Evolutionary conservation across 2,888 invertebrate species (phyloP), one percentile per base, ranked within the genome.

Genomic region (Campoletis raptor): DNA sequence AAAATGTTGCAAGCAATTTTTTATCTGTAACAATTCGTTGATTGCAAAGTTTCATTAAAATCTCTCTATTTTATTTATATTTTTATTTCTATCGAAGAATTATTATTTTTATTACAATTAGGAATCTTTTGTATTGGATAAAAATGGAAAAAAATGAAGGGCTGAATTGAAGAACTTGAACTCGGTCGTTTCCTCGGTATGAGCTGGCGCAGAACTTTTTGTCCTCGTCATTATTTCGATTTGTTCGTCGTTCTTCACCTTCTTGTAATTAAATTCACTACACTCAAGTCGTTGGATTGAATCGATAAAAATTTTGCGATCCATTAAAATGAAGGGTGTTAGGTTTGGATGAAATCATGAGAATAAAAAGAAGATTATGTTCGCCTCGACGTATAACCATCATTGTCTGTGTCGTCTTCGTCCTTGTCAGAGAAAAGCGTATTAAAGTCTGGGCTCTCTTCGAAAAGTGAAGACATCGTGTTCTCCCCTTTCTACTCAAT

Each of bases 321-420:
- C 64, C 77, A 76, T 81, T 81, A 66, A 67, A 54, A 45, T 18
- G 37, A n/a, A 24, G 40, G 54, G 40, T 37, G 54, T 21, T 52
- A 30, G 6, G 67, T 74, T 82, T 66, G 10, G 24, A 52, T 42
- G 61, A 36, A 57, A 79, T 78, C 73, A 37, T 18, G 36, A 61
- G 64, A 85, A 76, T 72, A 81, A 64, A 85, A 81, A 80, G 77
- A 81, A 70, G 81, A 76, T 81, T 72, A 73, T 64, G 40, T 67
- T 45, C 66, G 45, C 4, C 37, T 73, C 48, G 61, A 70, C 77
- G 70, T 78, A 12, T 78, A 12, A 15, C 18, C 30, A 30, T 76
- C 61, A 48, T 45, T 54, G 64, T 76, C 76, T 45, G 10, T 37
- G 69, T 67, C 69, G 69, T 82, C 78, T 15, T 85, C 70, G 69